phyloP scores from a whole-genome alignment of 1,140 invertebrate species.

The Meloidogyne floridensis region DNA sequence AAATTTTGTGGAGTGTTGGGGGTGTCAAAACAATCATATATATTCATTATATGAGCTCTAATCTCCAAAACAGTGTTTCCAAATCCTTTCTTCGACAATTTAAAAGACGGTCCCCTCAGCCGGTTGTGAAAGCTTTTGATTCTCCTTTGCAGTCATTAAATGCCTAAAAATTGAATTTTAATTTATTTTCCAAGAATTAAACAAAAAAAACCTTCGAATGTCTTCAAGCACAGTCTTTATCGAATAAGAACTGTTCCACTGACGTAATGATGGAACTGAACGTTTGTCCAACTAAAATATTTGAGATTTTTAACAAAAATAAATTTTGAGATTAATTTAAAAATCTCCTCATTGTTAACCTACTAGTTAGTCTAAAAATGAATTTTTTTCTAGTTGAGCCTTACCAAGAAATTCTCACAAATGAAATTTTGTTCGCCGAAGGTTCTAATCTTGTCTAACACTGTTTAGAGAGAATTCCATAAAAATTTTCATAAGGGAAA shows the following conservation, averaged over 20 bases:
- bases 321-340: too few species aligned
- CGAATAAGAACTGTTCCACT: constrained; percentile 92
- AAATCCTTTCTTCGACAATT: constrained; percentile 20
- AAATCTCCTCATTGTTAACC: too few species aligned
- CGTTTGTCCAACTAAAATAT: constrained; percentile 82
- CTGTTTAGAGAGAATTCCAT: too few species aligned
- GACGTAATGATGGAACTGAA: constrained; percentile 83
- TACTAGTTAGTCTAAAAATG: too few species aligned
- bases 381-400: too few species aligned
- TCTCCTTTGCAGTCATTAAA: constrained; percentile 91
- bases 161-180: constrained; percentile 56
- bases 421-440: too few species aligned
- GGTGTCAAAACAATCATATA: neutral
- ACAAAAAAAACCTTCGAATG: constrained; percentile 71
- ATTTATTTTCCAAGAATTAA: neutral
- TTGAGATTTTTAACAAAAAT: too few species aligned
- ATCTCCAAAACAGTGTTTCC: neutral
- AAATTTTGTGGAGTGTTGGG: neutral
- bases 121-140: constrained; percentile 92
- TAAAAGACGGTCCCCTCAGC: constrained; percentile 91
- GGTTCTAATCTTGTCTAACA: too few species aligned
- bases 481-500: too few species aligned
- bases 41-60: neutral
- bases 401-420: too few species aligned
- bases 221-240: constrained; percentile 73